These are phyloP conservation scores for Hesperophylax magnus DNA, from an alignment of 1,140 invertebrate genomes.

Conservation along the genomic window DNA sequence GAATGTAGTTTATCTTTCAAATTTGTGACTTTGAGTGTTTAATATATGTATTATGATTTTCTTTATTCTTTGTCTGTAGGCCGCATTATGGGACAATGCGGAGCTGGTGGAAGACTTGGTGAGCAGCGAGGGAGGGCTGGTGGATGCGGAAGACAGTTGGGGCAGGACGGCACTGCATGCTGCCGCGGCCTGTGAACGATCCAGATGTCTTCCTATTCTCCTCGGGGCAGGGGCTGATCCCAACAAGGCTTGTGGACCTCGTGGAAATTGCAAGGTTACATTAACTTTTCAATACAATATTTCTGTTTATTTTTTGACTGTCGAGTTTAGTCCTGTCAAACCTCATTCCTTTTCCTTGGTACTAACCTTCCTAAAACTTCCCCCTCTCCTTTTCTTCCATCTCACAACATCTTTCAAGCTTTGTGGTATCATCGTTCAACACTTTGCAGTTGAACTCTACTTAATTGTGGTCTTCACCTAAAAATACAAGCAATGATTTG, in stretches of 20 bases:
- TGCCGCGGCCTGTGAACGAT: conserved; percentile 88
- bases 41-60: conserved; percentile 43
- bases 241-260: conserved; percentile 77
- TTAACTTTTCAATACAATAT: background rate
- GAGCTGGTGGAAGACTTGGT: conserved; percentile 89
- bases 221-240: conserved; percentile 82
- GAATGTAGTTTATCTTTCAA: background rate
- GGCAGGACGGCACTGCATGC: conserved; percentile 88
- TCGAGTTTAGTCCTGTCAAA: too few species aligned
- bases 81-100: conserved; percentile 92
- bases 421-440: too few species aligned
- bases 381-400: too few species aligned
- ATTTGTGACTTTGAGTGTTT: conserved; percentile 54
- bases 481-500: too few species aligned
- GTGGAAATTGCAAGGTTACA: conserved; percentile 74
- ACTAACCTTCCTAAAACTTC: too few species aligned
- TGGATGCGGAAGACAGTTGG: conserved; percentile 84
- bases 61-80: conserved; percentile 66
- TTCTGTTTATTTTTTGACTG: too few species aligned
- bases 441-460: too few species aligned
- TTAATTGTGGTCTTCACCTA: too few species aligned
- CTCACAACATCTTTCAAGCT: too few species aligned
- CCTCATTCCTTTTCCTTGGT: too few species aligned
- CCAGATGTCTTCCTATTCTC: conserved; percentile 83
- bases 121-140: conserved; percentile 75